These are phyloP conservation scores for Melanostoma mellinum DNA, from an alignment of 2,888 invertebrate genomes.

Conservation along the genomic window DNA sequence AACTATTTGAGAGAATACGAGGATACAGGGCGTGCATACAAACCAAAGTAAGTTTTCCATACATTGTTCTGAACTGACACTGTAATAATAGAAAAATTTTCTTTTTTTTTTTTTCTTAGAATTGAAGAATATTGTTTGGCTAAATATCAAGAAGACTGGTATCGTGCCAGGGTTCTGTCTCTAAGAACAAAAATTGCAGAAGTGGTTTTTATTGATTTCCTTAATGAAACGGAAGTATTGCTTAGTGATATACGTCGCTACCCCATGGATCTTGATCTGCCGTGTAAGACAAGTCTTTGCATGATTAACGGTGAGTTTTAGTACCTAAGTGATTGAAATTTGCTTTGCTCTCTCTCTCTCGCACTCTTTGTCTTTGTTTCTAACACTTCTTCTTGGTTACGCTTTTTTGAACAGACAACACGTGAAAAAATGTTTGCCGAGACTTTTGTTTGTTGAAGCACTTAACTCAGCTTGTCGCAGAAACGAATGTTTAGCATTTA, in stretches of 20 bases:
- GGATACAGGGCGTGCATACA: constrained; percentile 68
- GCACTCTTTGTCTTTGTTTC: too few species aligned
- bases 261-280: constrained; percentile 71
- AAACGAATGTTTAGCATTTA: too few species aligned
- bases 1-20: constrained; percentile 63
- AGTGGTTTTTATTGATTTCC: constrained; percentile 75
- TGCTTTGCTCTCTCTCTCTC: too few species aligned
- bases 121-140: constrained; percentile 75
- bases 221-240: constrained; percentile 73
- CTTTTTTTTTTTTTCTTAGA: constrained; percentile 41
- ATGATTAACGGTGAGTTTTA: constrained; percentile 72
- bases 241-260: constrained; percentile 74
- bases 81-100: not conserved
- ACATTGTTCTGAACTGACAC: not conserved
- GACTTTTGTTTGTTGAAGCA: too few species aligned
- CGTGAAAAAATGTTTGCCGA: too few species aligned
- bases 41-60: constrained; percentile 70
- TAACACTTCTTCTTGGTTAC: too few species aligned
- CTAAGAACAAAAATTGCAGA: constrained; percentile 56
- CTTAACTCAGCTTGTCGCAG: too few species aligned
- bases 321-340: too few species aligned
- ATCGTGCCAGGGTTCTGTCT: constrained; percentile 74
- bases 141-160: constrained; percentile 74
- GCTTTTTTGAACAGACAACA: too few species aligned
- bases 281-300: constrained; percentile 74